Evolutionary conservation across 2,888 invertebrate species (phyloP).

Genomic region (Amphipoea oculea): DNA sequence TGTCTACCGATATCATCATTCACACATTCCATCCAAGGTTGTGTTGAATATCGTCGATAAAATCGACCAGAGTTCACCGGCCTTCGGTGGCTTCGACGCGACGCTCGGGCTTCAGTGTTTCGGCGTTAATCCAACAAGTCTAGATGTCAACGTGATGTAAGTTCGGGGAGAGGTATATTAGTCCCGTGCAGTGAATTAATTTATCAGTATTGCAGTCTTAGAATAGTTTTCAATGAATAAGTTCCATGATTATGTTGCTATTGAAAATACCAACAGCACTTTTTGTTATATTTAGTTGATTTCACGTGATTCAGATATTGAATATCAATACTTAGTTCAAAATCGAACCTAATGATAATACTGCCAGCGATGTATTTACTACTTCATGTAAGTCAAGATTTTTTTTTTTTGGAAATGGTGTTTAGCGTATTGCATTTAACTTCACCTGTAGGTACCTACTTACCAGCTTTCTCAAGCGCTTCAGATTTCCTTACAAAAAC

Average conservation of each 20-base stretch:
- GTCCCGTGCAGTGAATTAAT: background rate
- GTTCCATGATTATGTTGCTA: background rate
- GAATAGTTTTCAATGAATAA: background rate
- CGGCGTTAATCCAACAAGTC: too few relatives aligned
- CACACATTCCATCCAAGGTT: background rate
- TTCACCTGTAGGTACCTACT: background rate
- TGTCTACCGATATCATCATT: background rate
- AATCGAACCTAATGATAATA: background rate
- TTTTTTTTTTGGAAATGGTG: background rate
- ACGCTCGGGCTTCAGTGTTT: background rate
- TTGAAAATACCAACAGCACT: background rate
- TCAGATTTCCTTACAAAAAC: slow-evolving; percentile 13
- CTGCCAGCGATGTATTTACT: background rate
- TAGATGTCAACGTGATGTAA: too few relatives aligned
- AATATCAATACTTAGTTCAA: background rate
- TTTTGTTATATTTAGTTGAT: background rate
- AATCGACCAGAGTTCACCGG: background rate
- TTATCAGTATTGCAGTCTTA: background rate
- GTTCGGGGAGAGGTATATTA: background rate
- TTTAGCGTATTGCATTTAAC: background rate
- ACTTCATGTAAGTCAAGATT: too few relatives aligned
- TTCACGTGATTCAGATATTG: background rate
- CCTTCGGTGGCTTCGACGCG: too few relatives aligned
- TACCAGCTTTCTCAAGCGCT: background rate
- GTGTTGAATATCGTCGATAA: background rate